Evolutionary conservation across 2,113 vertebrate species (phyloP).

Genomic region (Hymenochirus boettgeri): DNA sequence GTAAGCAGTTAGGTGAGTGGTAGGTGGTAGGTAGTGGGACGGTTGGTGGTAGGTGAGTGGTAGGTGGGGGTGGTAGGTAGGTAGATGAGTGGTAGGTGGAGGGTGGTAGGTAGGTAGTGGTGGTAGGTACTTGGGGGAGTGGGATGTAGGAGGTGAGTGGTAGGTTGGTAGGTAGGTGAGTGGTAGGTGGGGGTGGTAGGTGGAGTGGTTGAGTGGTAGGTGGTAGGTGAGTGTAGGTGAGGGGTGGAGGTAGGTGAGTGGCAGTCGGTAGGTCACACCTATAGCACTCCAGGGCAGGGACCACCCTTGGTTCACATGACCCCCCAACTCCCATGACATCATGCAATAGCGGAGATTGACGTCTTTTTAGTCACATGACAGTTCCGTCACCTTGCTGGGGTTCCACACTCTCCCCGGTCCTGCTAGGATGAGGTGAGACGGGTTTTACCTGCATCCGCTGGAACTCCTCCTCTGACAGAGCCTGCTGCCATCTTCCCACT

Average conservation of each 20-base stretch:
- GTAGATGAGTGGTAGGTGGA: not conserved
- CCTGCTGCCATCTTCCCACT: slow-evolving; percentile 81
- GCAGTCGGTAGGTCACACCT: too few relatives aligned
- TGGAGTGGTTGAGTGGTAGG: too few relatives aligned
- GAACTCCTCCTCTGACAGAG: slow-evolving; percentile 92
- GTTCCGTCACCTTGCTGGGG: not conserved
- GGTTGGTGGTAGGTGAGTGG: not conserved
- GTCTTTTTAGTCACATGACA: not conserved
- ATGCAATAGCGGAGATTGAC: not conserved
- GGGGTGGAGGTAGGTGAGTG: too few relatives aligned
- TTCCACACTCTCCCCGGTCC: not conserved
- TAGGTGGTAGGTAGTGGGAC: too few relatives aligned
- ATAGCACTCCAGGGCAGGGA: too few relatives aligned
- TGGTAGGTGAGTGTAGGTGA: too few relatives aligned
- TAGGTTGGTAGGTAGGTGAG: too few relatives aligned
- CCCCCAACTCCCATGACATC: not conserved
- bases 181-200: too few relatives aligned
- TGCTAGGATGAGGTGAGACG: not conserved
- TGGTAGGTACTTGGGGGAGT: not conserved
- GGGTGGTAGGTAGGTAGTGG: not conserved
- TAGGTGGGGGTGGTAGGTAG: not conserved
- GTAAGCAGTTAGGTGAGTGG: not conserved
- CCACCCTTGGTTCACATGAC: not conserved
- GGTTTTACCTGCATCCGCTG: slow-evolving; percentile 85
- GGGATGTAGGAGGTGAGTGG: not conserved